Evolutionary conservation across 2,888 invertebrate genomes (phyloP).

Genomic region (Capitulum mitella): DNA sequence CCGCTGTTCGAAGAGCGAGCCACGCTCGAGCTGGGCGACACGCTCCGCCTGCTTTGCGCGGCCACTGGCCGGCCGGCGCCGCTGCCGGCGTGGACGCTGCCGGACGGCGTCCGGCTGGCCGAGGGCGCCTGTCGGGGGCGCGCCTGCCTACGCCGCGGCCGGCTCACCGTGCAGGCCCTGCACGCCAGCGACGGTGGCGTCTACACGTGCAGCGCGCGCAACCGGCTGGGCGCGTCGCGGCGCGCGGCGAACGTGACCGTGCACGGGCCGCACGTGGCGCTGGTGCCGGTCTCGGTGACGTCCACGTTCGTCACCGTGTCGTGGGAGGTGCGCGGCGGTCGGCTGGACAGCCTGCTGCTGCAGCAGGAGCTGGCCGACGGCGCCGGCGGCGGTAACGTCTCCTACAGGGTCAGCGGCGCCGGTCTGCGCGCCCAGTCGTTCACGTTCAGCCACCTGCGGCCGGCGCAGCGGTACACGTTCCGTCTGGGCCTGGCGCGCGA

Average conservation of each 20-base stretch:
- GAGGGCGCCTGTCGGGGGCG: background rate
- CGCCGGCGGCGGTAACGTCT: background rate
- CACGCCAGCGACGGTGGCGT: background rate
- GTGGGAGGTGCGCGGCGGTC: background rate
- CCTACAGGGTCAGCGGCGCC: background rate
- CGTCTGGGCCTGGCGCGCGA: background rate
- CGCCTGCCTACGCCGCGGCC: background rate
- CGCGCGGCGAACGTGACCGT: background rate
- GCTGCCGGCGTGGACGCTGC: background rate
- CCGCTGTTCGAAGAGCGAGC: background rate
- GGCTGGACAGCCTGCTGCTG: background rate
- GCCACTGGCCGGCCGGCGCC: background rate
- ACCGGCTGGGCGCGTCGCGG: background rate
- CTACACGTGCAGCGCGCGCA: background rate
- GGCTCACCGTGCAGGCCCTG: background rate
- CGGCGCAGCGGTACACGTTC: background rate
- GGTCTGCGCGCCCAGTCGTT: constrained; percentile 7
- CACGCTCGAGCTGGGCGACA: constrained; percentile 6
- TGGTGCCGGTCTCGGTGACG: constrained; percentile 8
- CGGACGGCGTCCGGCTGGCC: background rate
- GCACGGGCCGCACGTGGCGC: background rate
- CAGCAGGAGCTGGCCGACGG: background rate
- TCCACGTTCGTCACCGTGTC: constrained; percentile 20
- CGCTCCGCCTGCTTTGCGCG: background rate
- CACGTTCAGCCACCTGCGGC: background rate